Evolutionary conservation across 2,113 vertebrate genomes (phyloP).

Genomic region (Gallinago jamesoni): DNA sequence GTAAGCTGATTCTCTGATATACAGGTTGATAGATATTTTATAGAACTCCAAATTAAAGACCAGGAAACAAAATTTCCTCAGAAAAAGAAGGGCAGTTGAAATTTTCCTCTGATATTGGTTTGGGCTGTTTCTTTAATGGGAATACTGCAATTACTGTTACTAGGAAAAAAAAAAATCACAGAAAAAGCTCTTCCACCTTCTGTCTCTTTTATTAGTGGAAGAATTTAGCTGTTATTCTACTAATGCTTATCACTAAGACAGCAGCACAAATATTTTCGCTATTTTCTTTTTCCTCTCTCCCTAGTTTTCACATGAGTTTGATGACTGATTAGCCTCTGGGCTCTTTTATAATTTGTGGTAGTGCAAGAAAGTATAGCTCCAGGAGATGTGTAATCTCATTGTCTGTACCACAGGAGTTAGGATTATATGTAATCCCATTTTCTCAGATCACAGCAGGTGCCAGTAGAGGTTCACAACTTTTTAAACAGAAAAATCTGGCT

Average conservation of each 20-base stretch:
- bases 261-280: neutral
- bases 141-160: neutral
- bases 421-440: neutral
- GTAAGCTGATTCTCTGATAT: neutral
- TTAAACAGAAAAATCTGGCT: neutral
- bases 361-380: neutral
- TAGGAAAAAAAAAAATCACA: neutral
- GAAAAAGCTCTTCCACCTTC: neutral
- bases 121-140: neutral
- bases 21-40: neutral
- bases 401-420: neutral
- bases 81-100: neutral
- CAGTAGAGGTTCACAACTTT: neutral
- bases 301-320: neutral
- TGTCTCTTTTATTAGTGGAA: neutral
- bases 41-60: neutral
- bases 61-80: neutral
- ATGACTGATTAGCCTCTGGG: slow-evolving; percentile 3
- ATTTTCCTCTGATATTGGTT: neutral
- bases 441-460: neutral
- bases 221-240: neutral
- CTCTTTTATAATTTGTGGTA: neutral
- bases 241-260: slow-evolving; percentile 31
- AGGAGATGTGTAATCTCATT: slow-evolving; percentile 24
- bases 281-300: neutral